Evolutionary conservation across 1,140 invertebrate species (phyloP).

Genomic region (Macrobrachium rosenbergii): DNA sequence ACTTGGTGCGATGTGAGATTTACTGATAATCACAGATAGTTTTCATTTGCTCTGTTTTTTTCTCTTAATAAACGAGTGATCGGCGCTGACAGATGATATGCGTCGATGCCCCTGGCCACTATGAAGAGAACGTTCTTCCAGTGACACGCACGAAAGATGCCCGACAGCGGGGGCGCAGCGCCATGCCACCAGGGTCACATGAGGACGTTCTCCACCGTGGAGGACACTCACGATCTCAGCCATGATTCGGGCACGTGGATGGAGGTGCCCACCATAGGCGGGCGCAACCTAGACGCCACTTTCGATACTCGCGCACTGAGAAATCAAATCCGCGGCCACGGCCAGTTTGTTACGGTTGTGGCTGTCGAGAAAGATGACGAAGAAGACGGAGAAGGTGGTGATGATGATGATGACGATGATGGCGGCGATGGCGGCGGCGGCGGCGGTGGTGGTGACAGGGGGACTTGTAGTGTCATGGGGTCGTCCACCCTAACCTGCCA

Average conservation of each 20-base stretch:
- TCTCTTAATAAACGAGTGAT: no score
- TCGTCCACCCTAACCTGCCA: constrained; percentile 32
- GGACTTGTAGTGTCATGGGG: no score
- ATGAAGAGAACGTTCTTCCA: no score
- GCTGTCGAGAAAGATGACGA: constrained; percentile 54
- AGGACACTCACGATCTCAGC: constrained; percentile 14
- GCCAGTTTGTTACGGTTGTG: constrained; percentile 65
- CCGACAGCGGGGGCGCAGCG: constrained; percentile 30
- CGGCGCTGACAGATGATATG: no score
- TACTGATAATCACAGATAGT: no score
- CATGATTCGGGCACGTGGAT: neutral
- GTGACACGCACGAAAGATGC: constrained; percentile 27
- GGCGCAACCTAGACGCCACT: neutral
- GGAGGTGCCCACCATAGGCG: neutral
- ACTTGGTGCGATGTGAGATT: no score
- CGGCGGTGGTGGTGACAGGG: no score
- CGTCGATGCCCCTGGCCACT: no score
- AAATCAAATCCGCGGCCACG: constrained; percentile 37
- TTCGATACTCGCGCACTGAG: neutral
- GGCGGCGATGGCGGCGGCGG: no score
- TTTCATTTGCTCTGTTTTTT: no score
- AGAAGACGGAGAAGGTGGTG: neutral
- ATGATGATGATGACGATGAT: no score
- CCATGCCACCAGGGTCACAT: neutral
- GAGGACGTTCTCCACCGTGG: neutral